Base-by-base conservation (phyloP, 2,113 vertebrate genomes). In the Falcunculus frontatus region DNA sequence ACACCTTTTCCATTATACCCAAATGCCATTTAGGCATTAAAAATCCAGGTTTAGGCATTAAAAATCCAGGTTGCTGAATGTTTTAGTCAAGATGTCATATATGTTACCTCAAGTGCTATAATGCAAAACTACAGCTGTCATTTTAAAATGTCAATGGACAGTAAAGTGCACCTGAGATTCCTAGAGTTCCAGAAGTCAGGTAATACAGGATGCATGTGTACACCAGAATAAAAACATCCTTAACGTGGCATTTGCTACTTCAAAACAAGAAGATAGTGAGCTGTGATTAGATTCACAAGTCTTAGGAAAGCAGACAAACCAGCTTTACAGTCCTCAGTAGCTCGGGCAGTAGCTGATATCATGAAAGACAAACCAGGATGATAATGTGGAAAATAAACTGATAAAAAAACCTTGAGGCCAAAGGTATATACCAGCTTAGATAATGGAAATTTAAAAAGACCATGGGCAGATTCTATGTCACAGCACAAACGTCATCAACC, bases 381-480 rank as follows among this genome's bases (percentile, higher is more conserved):
- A 59, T 20, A 47, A 70, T 0, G 5, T 44, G 53, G 37, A 82
- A 76, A 90, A 88, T 6, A 64, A 76, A 39, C n/a, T 60, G 35
- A 35, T 9, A 56, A 50, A 73, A 64, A n/a, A 10, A 0, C 0
- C 60, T 35, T 11, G 19, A 53, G 56, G 41, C 17, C n/a, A 13
- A 67, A 64, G 57, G 33, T 68, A 23, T 12, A 30, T 4, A 37
- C 1, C 26, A 75, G n/a, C 19, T 44, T 13, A 30, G 52, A 47
- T 5, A 39, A 32, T 0, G 16, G 78, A 19, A 46, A 44, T 41
- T n/a, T 52, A 3, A 33, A 72, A 60, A 68, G 62, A 62, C 32
- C 65, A 56, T 0, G 1, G 29, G 39, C n/a, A 82, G 57, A 41
- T 39, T 68, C 30, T 42, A 0, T 20, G 26, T 42, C 74, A 44